Base-by-base conservation (phyloP, 2,888 invertebrate species). In the Lissocephala sabroskyi region DNA sequence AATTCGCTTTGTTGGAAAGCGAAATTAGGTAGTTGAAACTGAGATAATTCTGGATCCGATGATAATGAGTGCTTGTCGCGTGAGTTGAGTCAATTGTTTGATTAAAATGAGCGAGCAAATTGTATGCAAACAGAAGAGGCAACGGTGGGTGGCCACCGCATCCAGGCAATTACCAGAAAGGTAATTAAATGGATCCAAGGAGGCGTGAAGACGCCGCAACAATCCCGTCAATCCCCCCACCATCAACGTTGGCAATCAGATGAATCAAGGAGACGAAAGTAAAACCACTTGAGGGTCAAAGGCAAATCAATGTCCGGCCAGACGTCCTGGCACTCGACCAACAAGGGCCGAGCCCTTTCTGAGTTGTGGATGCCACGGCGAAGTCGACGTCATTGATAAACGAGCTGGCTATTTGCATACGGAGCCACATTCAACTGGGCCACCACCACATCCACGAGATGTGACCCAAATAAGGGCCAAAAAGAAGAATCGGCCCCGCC, bases 381-480 rank as follows among this genome's bases (percentile, higher is more conserved):
- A 70, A 74, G 68, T 73, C 68, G 68, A 54, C 43, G 47, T 18
- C 49, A 47, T 49, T 77, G 65, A 68, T 57, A 59, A 74, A 70
- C 65, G 65, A 59, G 57, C 58, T 37, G 35, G 13, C 36, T 29
- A 59, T 55, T 57, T 73, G 55, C 74, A 67, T 66, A 44, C 41
- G 29, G 33, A 14, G 3, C 2, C 7, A 23, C 23, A 23, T 5
- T n/a, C n/a, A n/a, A n/a, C n/a, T n/a, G n/a, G n/a, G n/a, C n/a
- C n/a, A n/a, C n/a, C n/a, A n/a, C n/a, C n/a, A n/a, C n/a, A n/a
- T n/a, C n/a, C n/a, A n/a, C n/a, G n/a, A n/a, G n/a, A n/a, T n/a
- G 7, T 23, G 3, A 23, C 3, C 4, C 3, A 23, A 23, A 23
- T 23, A 23, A 23, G 7, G 7, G 7, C 23, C 7, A 7, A 23